Evolutionary conservation across 2,113 vertebrate genomes (phyloP), one percentile per base, ranked within the genome.

Genomic region (Mesitornis unicolor): DNA sequence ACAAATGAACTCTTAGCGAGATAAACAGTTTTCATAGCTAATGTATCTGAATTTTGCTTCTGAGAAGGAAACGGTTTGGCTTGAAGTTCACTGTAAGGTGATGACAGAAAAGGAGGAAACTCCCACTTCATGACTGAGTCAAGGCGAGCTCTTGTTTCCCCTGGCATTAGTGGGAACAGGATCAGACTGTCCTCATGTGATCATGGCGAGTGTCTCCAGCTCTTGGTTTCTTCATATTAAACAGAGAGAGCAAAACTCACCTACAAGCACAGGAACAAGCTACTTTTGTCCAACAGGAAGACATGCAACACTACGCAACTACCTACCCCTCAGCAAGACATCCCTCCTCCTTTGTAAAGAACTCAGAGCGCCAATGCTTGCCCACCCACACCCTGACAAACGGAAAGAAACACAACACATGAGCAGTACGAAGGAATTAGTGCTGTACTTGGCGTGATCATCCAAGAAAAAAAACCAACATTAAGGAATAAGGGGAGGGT

Each of bases 81-180:
- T 80, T 25, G 50, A 69, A 40, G n/a, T 22, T 77, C 26, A 11
- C 47, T 51, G 42, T 20, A 35, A 88, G 60, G 47, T 26, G 68
- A 88, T 38, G 79, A 88, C 82, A 88, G 82, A 75, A 83, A 50
- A 85, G 84, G 92, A 90, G 85, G 78, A 84, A 94, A 90, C 75
- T 93, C 75, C 69, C 60, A 63, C 69, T 51, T 56, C 29, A 16
- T 1, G 16, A 14, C 13, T 45, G 67, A 93, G 78, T 54, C 70
- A 91, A 82, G 89, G 84, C 61, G 84, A 94, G 81, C 61, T 38
- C 89, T 48, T 50, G 69, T 43, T 56, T 68, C 60, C 80, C 36
- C n/a, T 69, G 84, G 12, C 38, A 42, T 48, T 4, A 33, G 36
- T 8, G 38, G 70, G 61, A 87, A 56, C 24, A 43, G 65, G 67